These are phyloP conservation scores for Fabriciana adippe DNA, from an alignment of 2,888 invertebrate genomes.

Conservation along the genomic window DNA sequence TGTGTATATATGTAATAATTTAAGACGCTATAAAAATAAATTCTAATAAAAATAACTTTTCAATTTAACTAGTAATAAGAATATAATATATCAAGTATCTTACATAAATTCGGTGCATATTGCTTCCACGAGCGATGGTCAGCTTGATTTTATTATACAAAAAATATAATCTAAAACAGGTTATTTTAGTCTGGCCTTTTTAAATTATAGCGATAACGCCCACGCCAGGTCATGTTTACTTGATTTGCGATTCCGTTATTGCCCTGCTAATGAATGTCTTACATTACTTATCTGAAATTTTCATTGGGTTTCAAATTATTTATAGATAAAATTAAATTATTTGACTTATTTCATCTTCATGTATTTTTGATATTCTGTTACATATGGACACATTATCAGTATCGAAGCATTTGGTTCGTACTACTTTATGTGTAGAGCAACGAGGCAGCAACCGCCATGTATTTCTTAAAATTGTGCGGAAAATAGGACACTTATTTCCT, in stretches of 20 bases:
- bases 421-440: too few species aligned
- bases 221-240: slow-evolving; percentile 36
- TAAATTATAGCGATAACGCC: slow-evolving; percentile 32
- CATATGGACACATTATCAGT: too few species aligned
- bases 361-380: too few species aligned
- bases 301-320: background rate
- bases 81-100: background rate
- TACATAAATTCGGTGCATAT: slow-evolving; percentile 14
- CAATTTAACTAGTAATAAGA: too few species aligned
- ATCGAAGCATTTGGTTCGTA: too few species aligned
- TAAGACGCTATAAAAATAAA: too few species aligned
- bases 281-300: background rate
- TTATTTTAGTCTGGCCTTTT: slow-evolving; percentile 33
- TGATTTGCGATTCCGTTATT: slow-evolving; percentile 38
- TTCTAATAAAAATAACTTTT: too few species aligned
- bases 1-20: too few species aligned
- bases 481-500: too few species aligned
- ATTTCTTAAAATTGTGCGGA: too few species aligned
- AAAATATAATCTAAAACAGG: slow-evolving; percentile 32
- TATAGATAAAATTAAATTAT: slow-evolving; percentile 4
- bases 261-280: slow-evolving; percentile 35
- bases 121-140: slow-evolving; percentile 14
- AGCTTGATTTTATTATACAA: slow-evolving; percentile 7
- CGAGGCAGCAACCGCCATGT: too few species aligned
- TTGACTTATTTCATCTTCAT: slow-evolving; percentile 9